These are phyloP conservation scores for Crossocerus cetratus DNA, from an alignment of 2,888 invertebrate species.

Conservation along the genomic window DNA sequence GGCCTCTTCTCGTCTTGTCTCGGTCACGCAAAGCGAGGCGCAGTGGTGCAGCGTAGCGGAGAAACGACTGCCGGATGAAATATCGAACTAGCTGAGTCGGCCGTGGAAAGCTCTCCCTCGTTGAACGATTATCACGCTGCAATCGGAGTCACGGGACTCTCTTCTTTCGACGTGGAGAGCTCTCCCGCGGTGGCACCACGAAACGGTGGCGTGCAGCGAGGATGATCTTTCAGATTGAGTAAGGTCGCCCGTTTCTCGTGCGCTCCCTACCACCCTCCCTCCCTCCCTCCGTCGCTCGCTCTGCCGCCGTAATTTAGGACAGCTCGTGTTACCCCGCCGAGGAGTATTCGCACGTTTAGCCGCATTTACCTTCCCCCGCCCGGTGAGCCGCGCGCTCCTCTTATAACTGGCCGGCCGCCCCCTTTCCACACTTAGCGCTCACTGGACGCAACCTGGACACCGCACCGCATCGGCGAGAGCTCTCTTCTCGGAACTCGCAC, in stretches of 20 bases:
- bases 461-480: neutral
- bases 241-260: constrained; percentile 29
- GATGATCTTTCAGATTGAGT: constrained; percentile 41
- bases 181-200: constrained; percentile 18
- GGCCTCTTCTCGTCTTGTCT: no score
- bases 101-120: constrained; percentile 41
- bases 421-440: neutral
- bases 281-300: neutral
- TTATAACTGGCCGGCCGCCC: neutral
- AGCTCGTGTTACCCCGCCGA: neutral
- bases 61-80: constrained; percentile 31
- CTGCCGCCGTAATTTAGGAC: neutral
- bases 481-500: neutral
- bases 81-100: constrained; percentile 35
- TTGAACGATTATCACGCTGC: constrained; percentile 44
- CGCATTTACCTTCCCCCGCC: neutral
- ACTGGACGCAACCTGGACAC: neutral
- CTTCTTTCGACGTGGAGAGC: neutral
- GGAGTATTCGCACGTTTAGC: neutral
- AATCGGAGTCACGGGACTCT: constrained; percentile 45
- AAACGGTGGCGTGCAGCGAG: constrained; percentile 33
- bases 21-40: constrained; percentile 40
- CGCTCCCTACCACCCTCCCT: neutral
- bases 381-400: neutral
- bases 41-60: no score